Evolutionary conservation across 2,888 invertebrate species (phyloP), one percentile per base, ranked within the genome.

Genomic region (Ormyrus pomaceus): DNA sequence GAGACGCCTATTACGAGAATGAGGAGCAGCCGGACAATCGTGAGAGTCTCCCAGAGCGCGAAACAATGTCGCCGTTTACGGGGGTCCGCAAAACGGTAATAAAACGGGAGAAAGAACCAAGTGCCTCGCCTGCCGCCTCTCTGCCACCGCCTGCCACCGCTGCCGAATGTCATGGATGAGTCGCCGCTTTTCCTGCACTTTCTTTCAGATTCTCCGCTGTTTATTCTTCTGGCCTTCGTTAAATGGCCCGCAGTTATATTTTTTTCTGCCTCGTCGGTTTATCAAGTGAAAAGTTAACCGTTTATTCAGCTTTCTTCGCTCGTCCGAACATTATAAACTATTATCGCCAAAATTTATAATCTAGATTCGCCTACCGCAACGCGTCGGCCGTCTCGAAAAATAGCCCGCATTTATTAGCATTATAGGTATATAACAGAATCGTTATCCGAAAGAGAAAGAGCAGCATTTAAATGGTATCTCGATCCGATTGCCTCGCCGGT

Each of bases 41-140:
- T 90, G 90, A 87, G 90, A 90, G 88, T 87, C 85, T 90, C 90
- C 88, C 90, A 90, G 86, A 59, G 55, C 48, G 72, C 53, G 73
- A 66, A 79, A 82, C 82, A 82, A 82, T 82, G 79, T 82, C 66
- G 75, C 34, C 73, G 68, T 68, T 76, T 78, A 77, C 68, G 61
- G 48, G 55, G 51, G 48, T 61, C 68, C 59, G 76, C 80, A 72
- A 76, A 80, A 72, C 80, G 76, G 65, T 66, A 62, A 69, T 72
- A 72, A 72, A 77, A 62, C 13, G 46, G 19, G 55, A 8, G 56
- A 6, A 48, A 46, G 70, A 55, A 10, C 45, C 51, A 50, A 65
- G 51, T 9, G 50, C 61, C 51, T 46, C 58, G 6, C 34, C 51
- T 51, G 11, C 34, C 53, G 34, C 34, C 34, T 34, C 34, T 34